Base-by-base conservation (phyloP, 2,888 invertebrate species). In the Anthoptus insignis region DNA sequence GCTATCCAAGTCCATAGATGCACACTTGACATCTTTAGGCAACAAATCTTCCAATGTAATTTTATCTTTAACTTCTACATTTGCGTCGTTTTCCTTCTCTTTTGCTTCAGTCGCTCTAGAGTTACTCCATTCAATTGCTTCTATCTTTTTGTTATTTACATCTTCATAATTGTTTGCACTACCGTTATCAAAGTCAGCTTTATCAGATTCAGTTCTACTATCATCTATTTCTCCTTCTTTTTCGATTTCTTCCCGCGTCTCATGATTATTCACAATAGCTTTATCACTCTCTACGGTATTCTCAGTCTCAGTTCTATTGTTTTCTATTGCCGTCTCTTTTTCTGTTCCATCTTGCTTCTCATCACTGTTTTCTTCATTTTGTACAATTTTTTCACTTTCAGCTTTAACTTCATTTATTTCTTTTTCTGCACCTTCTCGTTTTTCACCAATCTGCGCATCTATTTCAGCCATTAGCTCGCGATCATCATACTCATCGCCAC, bases 381-480 rank as follows among this genome's bases (percentile, higher is more conserved):
- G 27, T 27, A 27, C 27, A 32, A 32, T 32, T 32, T 32, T 11
- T 32, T 32, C 11, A 8, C 11, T 11, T 2, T 9, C 32, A 32
- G 6, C 32, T 5, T 11, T 32, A 7, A 8, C n/a, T 5, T 29
- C 29, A 24, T 11, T 24, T 24, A n/a, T 24, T 1, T 1, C 24
- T 27, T 19, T 6, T 39, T 24, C 19, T 42, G 4, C 27, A 7
- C 22, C 5, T n/a, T 22, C 21, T 34, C 32, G 3, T 57, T 70
- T 68, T n/a, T 77, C 76, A 0, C 74, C 80, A 1, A 80, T 77
- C 13, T 81, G 81, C 1, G 75, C 81, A 24, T 83, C 76, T 0
- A 83, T 29, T 0, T 73, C 82, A 0, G 74, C 80, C 81, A 82
- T 81, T 0, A 82, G 63, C 1, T 70, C 69, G 0, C 64, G 74